Evolutionary conservation across 2,113 vertebrate genomes (phyloP).

Genomic region (Globicephala melas): DNA sequence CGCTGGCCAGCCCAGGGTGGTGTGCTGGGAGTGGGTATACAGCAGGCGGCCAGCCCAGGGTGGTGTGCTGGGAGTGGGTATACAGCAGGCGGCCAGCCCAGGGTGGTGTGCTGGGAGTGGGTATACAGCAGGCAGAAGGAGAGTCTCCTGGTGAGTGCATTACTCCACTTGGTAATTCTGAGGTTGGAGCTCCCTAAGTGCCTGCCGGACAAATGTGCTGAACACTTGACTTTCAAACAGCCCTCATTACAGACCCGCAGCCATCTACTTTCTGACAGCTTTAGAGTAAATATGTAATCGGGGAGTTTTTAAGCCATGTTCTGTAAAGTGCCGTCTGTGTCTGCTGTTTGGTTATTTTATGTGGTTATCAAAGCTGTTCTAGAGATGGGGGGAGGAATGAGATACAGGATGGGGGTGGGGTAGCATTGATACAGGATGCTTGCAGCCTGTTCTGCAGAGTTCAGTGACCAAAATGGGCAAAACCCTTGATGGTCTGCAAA

Average conservation of each 20-base stretch:
- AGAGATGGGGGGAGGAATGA: neutral
- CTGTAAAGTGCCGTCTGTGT: conserved; percentile 52
- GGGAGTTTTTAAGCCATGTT: conserved; percentile 71
- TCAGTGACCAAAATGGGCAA: neutral
- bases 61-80: too few relatives aligned
- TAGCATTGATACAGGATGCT: too few relatives aligned
- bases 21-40: too few relatives aligned
- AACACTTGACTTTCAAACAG: conserved; percentile 67
- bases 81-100: neutral
- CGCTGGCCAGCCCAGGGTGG: accelerated
- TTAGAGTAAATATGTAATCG: conserved; percentile 71
- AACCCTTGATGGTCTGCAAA: neutral
- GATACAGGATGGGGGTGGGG: neutral
- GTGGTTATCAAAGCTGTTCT: conserved; percentile 60
- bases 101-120: too few relatives aligned
- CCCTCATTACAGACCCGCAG: conserved; percentile 60
- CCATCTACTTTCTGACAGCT: conserved; percentile 48
- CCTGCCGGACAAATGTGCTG: conserved; percentile 65
- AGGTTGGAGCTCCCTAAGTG: conserved; percentile 49
- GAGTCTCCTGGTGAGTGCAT: neutral
- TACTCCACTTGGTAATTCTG: neutral
- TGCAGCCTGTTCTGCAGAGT: neutral
- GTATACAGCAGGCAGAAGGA: neutral
- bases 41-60: neutral
- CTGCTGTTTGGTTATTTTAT: conserved; percentile 68